Evolutionary conservation across 92 coral and sea anemone species (phyloP).

Genomic region (Meandrina meandrites): DNA sequence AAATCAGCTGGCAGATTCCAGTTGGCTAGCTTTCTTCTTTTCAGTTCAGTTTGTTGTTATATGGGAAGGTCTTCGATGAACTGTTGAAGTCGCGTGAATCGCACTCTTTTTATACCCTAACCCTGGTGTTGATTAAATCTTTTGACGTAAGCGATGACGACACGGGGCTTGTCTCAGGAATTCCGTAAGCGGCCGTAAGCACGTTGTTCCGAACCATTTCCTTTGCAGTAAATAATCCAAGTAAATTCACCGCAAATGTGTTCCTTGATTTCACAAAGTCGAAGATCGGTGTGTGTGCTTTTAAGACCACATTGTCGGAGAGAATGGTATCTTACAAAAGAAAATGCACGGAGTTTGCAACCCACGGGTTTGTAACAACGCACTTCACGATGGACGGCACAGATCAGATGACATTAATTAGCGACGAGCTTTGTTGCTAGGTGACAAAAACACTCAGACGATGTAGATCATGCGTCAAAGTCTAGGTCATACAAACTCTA

Average conservation of each 20-base stretch:
- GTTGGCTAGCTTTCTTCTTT: neutral
- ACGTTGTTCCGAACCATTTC: neutral
- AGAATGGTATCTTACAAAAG: neutral
- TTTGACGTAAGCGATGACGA: conserved; percentile 31
- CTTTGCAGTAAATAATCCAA: neutral
- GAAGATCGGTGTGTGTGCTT: neutral
- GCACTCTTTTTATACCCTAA: neutral
- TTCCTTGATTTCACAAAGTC: neutral
- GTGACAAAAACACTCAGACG: conserved; percentile 4
- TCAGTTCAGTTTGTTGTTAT: neutral
- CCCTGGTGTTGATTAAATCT: neutral
- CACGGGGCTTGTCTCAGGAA: conserved; percentile 13
- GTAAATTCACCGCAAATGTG: neutral
- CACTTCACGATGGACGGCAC: neutral
- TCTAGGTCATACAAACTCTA: neutral
- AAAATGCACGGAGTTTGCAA: neutral
- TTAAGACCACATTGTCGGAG: neutral
- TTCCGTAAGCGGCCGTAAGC: neutral
- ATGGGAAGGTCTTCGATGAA: neutral
- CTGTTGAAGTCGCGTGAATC: neutral
- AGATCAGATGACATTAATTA: neutral
- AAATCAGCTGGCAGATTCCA: neutral
- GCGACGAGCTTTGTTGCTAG: neutral
- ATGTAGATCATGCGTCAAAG: neutral
- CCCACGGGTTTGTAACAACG: neutral